Percentiles rank a stretch among this genome's conserved stretches.
phyloP scores from a whole-genome alignment of 1,140 invertebrate genomes.

The Ceratosolen fusciceps region DNA sequence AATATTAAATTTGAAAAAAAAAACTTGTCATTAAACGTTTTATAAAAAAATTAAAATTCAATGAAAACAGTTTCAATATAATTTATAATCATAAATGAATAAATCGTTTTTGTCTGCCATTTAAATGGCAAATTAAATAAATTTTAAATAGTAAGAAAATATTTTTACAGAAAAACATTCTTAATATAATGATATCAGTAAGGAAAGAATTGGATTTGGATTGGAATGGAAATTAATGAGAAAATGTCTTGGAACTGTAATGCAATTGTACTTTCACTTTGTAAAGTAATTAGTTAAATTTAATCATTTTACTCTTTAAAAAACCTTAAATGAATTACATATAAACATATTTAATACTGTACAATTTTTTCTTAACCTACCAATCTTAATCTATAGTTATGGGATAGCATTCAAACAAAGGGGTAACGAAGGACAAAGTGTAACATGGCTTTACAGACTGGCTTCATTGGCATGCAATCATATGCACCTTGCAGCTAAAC shows the following conservation, averaged over 20 bases:
- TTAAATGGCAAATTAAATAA: too few relatives aligned
- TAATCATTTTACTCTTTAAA: conserved; percentile 50
- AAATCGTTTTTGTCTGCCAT: too few relatives aligned
- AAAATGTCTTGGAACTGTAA: not conserved
- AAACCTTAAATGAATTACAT: conserved; percentile 51
- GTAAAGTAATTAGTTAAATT: conserved; percentile 46
- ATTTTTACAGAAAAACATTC: not conserved
- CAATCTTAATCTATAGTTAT: conserved; percentile 42
- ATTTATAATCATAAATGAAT: too few relatives aligned
- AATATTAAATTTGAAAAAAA: too few relatives aligned
- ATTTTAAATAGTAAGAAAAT: not conserved
- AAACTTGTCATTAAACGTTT: too few relatives aligned
- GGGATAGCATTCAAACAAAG: conserved; percentile 44
- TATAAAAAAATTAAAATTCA: too few relatives aligned
- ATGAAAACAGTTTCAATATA: too few relatives aligned
- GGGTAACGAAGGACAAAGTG: conserved; percentile 47
- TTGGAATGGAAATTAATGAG: conserved; percentile 11
- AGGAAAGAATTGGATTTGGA: not conserved
- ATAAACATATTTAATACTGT: conserved; percentile 51
- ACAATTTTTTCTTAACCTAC: conserved; percentile 49
- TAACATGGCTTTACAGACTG: conserved; percentile 48
- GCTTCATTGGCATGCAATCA: conserved; percentile 38
- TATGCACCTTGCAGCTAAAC: conserved; percentile 42
- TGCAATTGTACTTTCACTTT: not conserved
- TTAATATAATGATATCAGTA: not conserved